Evolutionary conservation across 2,113 vertebrate genomes (phyloP).

Genomic region (Phoenicopterus ruber): DNA sequence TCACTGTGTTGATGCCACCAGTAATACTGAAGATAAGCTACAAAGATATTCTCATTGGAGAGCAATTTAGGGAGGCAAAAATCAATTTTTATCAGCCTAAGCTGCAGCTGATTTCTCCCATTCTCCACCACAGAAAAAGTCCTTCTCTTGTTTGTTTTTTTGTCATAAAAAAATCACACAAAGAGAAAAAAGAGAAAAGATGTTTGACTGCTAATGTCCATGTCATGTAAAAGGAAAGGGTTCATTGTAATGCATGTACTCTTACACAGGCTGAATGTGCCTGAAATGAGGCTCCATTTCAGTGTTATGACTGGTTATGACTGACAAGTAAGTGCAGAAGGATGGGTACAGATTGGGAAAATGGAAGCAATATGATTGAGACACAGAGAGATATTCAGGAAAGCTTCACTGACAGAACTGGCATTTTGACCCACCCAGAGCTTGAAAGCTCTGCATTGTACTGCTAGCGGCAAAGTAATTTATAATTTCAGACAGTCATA

Average conservation of each 20-base stretch:
- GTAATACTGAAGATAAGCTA: not conserved
- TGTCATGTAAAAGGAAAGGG: not conserved
- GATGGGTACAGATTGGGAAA: not conserved
- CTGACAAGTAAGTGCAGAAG: not conserved
- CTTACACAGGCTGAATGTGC: not conserved
- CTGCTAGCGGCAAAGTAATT: not conserved
- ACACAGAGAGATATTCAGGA: not conserved
- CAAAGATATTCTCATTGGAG: not conserved
- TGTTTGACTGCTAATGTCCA: accelerated
- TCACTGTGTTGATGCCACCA: not conserved
- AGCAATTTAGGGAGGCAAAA: not conserved
- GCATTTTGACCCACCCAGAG: not conserved
- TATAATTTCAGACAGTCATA: not conserved
- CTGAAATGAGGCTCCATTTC: not conserved
- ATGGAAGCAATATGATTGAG: not conserved
- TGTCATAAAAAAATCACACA: not conserved
- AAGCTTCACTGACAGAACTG: not conserved
- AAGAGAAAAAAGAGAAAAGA: not conserved
- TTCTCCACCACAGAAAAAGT: not conserved
- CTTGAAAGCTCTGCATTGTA: not conserved
- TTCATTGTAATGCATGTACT: not conserved
- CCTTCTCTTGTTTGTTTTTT: not conserved
- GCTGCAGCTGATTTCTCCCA: not conserved
- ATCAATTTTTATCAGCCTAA: not conserved
- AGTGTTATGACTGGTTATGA: not conserved